Evolutionary conservation across 2,888 invertebrate genomes (phyloP), one percentile per base, ranked within the genome.

Genomic region (Eudemis profundana): DNA sequence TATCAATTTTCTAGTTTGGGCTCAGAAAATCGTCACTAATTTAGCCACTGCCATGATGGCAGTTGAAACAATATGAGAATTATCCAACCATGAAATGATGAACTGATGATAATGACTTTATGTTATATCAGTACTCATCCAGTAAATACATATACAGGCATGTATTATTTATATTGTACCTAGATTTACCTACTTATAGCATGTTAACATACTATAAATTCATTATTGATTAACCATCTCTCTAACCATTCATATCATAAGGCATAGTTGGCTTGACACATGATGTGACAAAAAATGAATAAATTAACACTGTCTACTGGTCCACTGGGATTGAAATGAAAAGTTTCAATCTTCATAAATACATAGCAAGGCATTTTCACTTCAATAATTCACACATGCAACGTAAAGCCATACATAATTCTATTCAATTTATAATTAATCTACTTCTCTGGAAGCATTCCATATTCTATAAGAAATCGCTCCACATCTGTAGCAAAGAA

Each of bases 401-500:
- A 61, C 19, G 38, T 40, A 51, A 61, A 14, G 21, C 49, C 44
- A 53, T 38, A 27, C 33, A 14, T 19, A 14, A 44, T 50, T 59
- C 36, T 50, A 50, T 33, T 47, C 17, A 65, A 15, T 17, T 44
- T 5, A 12, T 42, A 51, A 53, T 60, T 59, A 14, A 46, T 53
- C 62, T 92, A 94, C 83, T 95, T 96, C 80, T 97, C 96, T 53
- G 95, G 94, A 63, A 97, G 86, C 85, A 97, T 94, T 47, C 96
- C 96, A 87, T 96, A 95, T 81, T 98, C 98, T 67, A 97, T 95
- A 4, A 99, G 93, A 86, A 96, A 98, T 74, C 95, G 94, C 91
- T 98, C 98, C 15, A 99, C 95, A 89, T 99, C 98, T 33, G 95
- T 95, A 3, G 97, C 94, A 88, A 94, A 97, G 88, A 99, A 99